Conservation (phyloP, 2,113 vertebrate species). For the Catharus minimus region DNA sequence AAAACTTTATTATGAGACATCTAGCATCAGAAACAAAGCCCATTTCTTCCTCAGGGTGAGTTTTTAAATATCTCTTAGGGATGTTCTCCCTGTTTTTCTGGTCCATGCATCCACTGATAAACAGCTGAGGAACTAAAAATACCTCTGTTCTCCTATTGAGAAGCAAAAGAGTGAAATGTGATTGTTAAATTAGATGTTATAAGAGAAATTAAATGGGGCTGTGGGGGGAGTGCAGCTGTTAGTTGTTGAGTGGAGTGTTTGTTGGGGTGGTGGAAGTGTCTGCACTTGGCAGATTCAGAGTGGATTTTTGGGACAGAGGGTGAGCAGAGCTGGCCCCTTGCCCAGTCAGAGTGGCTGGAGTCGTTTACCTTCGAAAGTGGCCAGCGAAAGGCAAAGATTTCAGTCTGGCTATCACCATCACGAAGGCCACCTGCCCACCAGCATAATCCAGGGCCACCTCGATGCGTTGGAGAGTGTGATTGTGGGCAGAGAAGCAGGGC, state of each 20-base stretch:
- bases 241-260: not conserved
- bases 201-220: not conserved
- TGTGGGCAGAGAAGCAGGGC: not conserved
- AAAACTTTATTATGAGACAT: not conserved
- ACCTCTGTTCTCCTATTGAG: not conserved
- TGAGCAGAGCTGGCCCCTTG: not conserved
- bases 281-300: not conserved
- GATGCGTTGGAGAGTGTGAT: fast-evolving
- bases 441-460: not conserved
- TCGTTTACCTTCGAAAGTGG: fast-evolving
- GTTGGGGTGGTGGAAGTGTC: not conserved
- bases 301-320: not conserved
- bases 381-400: not conserved
- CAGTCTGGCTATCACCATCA: too few relatives aligned
- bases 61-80: not conserved
- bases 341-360: not conserved
- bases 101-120: not conserved
- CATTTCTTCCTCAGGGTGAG: not conserved
- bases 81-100: not conserved
- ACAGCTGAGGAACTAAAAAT: not conserved
- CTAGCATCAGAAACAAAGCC: not conserved
- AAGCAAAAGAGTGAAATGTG: not conserved
- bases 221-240: fast-evolving
- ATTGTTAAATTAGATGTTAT: not conserved
- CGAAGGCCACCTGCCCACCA: fast-evolving